Conservation (phyloP, 2,888 invertebrate species). For the Periphyllus acericola region DNA sequence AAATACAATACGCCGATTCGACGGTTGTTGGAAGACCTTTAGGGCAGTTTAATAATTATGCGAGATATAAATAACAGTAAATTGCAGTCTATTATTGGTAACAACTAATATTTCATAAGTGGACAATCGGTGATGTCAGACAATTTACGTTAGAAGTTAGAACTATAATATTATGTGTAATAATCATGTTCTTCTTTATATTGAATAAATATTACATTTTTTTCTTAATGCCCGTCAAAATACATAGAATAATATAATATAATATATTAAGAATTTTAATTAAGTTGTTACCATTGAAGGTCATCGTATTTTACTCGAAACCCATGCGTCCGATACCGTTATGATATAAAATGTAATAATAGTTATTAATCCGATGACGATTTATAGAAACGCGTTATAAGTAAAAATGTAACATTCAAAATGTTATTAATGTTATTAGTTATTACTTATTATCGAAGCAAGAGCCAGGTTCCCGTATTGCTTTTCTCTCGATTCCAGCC, state of each 20-base stretch:
- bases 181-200: too few species aligned
- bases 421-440: too few species aligned
- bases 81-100: background rate
- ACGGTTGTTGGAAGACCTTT: background rate
- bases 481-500: background rate
- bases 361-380: too few species aligned
- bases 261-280: slow-evolving; percentile 6
- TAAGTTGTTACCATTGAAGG: slow-evolving; percentile 30
- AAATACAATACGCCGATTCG: slow-evolving; percentile 3
- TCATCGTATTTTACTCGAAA: slow-evolving; percentile 12
- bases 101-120: slow-evolving; percentile 30
- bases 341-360: too few species aligned
- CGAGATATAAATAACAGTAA: slow-evolving; percentile 23
- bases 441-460: too few species aligned
- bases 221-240: too few species aligned
- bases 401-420: too few species aligned
- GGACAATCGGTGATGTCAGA: slow-evolving; percentile 34
- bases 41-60: background rate
- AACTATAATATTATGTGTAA: too few species aligned
- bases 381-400: too few species aligned
- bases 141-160: slow-evolving; percentile 13
- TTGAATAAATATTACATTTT: too few species aligned
- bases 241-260: background rate
- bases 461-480: background rate
- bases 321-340: too few species aligned